Evolutionary conservation across 2,888 invertebrate species (phyloP).

Genomic region (Sussaba pulchella): DNA sequence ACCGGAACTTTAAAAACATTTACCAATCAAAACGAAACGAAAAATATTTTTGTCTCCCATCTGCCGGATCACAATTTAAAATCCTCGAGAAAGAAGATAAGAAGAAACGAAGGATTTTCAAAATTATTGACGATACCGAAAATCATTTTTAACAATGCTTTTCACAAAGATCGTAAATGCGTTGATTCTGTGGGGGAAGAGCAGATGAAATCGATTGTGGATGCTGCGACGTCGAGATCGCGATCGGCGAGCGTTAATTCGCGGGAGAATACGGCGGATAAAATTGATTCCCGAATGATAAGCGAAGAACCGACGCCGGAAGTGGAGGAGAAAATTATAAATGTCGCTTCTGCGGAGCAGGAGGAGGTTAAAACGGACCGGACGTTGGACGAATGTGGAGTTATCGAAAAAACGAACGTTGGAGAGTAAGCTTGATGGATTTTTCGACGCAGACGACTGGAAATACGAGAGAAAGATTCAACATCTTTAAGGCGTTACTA

Average conservation of each 20-base stretch:
- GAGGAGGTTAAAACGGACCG: too few relatives aligned
- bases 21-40: constrained; percentile 72
- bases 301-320: constrained; percentile 35
- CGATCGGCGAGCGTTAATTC: constrained; percentile 76
- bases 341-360: constrained; percentile 28
- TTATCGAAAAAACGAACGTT: too few relatives aligned
- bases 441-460: too few relatives aligned
- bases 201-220: constrained; percentile 66
- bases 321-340: constrained; percentile 49
- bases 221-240: constrained; percentile 68
- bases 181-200: constrained; percentile 58
- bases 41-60: constrained; percentile 75
- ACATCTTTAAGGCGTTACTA: too few relatives aligned
- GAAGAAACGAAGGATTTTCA: constrained; percentile 77
- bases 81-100: constrained; percentile 70
- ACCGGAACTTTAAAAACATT: constrained; percentile 83
- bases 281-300: constrained; percentile 3
- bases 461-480: too few relatives aligned
- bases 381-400: too few relatives aligned
- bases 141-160: constrained; percentile 80
- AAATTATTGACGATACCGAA: constrained; percentile 81
- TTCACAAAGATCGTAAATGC: constrained; percentile 76
- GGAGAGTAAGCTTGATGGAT: too few relatives aligned
- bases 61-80: constrained; percentile 64
- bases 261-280: constrained; percentile 47